Evolutionary conservation across 2,797 vertebrate genomes (phyloP).

Genomic region (Poecilia picta): DNA sequence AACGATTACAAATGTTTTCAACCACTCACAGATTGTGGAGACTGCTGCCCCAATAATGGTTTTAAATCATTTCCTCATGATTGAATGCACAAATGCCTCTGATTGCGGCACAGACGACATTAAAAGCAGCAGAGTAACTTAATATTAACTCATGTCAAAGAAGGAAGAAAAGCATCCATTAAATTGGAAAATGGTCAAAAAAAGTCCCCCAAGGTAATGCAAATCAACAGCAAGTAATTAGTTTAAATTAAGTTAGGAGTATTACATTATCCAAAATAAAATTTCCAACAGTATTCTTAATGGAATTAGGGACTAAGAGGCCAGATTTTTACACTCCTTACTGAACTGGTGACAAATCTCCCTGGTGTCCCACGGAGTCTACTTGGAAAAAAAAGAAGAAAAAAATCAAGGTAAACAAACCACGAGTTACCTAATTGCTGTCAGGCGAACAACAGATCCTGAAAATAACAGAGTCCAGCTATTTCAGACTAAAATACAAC

Average conservation of each 20-base stretch:
- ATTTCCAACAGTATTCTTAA: constrained; percentile 76
- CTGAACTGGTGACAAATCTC: constrained; percentile 55
- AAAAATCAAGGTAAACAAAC: constrained; percentile 60
- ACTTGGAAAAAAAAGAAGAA: constrained; percentile 4
- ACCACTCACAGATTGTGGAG: constrained; percentile 21
- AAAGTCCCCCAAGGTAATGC: constrained; percentile 69
- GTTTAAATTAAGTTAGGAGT: constrained; percentile 77
- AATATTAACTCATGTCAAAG: constrained; percentile 55
- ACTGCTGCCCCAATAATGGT: constrained; percentile 25
- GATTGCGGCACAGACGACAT: constrained; percentile 34
- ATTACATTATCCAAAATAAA: constrained; percentile 82
- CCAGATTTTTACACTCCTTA: constrained; percentile 67
- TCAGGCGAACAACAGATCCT: constrained; percentile 56
- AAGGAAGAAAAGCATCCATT: constrained; percentile 61
- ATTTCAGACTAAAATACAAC: constrained; percentile 5
- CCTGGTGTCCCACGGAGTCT: constrained; percentile 43
- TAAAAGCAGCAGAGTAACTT: constrained; percentile 48
- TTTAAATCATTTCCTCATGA: constrained; percentile 62
- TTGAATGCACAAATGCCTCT: constrained; percentile 33
- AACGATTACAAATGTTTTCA: constrained; percentile 57
- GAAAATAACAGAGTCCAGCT: not conserved
- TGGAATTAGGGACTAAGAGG: constrained; percentile 70
- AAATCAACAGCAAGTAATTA: constrained; percentile 77
- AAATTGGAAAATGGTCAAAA: constrained; percentile 55
- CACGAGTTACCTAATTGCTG: constrained; percentile 48